phyloP scores from a whole-genome alignment of 2,797 vertebrate species.

The Spinus pinus region DNA sequence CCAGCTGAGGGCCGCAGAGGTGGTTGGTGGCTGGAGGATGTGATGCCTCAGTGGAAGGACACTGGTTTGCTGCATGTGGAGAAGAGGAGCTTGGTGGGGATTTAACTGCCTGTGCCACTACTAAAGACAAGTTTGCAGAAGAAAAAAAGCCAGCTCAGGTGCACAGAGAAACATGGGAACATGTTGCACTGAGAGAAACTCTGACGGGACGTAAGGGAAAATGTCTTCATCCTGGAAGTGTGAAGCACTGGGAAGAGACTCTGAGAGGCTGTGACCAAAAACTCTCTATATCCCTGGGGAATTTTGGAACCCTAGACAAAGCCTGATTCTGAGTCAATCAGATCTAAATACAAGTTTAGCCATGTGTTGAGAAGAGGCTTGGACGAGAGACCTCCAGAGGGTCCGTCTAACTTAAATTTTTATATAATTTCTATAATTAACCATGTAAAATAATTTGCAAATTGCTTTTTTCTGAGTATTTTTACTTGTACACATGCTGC shows the following conservation, averaged over 20 bases:
- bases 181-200: not conserved
- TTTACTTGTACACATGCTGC: not conserved
- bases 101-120: not conserved
- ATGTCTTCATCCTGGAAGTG: not conserved
- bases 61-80: not conserved
- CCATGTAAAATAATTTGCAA: not conserved
- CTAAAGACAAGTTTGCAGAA: not conserved
- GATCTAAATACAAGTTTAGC: not conserved
- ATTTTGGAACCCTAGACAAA: not conserved
- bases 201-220: not conserved
- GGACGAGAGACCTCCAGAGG: not conserved
- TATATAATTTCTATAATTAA: not conserved
- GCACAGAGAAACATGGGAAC: not conserved
- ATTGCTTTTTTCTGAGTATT: not conserved
- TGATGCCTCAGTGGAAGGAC: not conserved
- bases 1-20: not conserved
- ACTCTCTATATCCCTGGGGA: not conserved
- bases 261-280: not conserved
- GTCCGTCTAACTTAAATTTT: not conserved
- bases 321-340: not conserved
- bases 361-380: not conserved
- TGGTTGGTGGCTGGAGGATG: not conserved
- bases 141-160: not conserved
- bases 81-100: not conserved
- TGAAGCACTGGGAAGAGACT: not conserved